Evolutionary conservation across 2,113 vertebrate species (phyloP), one percentile per base, ranked within the genome.

Genomic region (Rhagologus leucostigma): DNA sequence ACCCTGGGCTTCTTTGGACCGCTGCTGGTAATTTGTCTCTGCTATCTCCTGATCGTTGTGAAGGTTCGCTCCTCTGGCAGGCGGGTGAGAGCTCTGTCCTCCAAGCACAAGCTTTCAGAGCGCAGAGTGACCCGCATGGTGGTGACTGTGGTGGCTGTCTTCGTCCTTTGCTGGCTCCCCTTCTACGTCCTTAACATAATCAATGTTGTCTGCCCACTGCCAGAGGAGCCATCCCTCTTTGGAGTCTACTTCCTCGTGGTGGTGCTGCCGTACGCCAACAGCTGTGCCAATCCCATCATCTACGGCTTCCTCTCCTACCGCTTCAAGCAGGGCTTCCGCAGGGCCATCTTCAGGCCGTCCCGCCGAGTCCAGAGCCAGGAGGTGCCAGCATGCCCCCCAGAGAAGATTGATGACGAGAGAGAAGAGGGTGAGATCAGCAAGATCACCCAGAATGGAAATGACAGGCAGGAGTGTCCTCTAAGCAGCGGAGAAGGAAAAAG

Each of bases 251-350:
- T 99, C 91, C 98, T 99, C 4, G 99, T 99, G 24, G 99, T 99
- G 55, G 99, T 99, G n/a, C 98, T 99, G 86, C 99, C 99, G 0
- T 99, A 99, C 0, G 98, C 99, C 67, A 99, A 99, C 98, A 99
- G 99, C 96, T 99, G 99, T 1, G 99, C 99, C 92, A 99, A 99
- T 83, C 99, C 99, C 75, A 98, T 99, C 71, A 98, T 99, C 57
- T 99, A 99, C 0, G 99, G 99, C 77, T 99, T 99, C 96, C 98
- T 99, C 79, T 99, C 99, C 26, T 99, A 99, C 89, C 99, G 99
- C 96, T 99, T 99, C 97, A 99, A 99, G 97, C 98, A 99, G 90
- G 99, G 99, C 68, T 99, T 99, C 97, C 98, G 98, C 78, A 98
- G 99, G 90, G 98, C 98, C 65, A 97, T 99, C 96, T 98, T 99